Evolutionary conservation across 2,113 vertebrate species (phyloP).

Genomic region (Pangasianodon hypophthalmus): DNA sequence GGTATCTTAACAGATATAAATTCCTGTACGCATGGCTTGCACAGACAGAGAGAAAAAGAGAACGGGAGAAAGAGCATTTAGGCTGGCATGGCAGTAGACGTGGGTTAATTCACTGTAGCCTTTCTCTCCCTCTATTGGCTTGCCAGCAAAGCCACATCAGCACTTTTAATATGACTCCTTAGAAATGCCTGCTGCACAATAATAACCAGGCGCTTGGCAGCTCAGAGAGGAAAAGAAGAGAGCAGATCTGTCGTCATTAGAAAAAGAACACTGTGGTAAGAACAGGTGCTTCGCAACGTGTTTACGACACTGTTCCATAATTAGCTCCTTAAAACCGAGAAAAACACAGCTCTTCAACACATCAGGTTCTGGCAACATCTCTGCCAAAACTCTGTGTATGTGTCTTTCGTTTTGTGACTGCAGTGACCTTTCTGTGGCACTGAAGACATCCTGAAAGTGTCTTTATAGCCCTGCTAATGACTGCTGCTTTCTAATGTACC

Average conservation of each 20-base stretch:
- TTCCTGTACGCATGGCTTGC: neutral
- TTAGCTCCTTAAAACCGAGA: slow-evolving; percentile 18
- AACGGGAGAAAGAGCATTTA: neutral
- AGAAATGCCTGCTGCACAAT: slow-evolving; percentile 70
- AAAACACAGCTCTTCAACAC: neutral
- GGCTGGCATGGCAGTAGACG: slow-evolving; percentile 56
- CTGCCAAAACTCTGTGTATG: neutral
- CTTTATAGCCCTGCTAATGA: slow-evolving; percentile 37
- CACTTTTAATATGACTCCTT: slow-evolving; percentile 70
- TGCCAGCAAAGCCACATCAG: slow-evolving; percentile 71
- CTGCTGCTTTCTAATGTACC: neutral
- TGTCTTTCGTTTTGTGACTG: slow-evolving; percentile 7
- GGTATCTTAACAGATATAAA: neutral
- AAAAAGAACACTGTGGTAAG: slow-evolving; percentile 18
- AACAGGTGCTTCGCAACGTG: slow-evolving; percentile 39
- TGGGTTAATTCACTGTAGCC: slow-evolving; percentile 66
- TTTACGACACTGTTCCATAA: slow-evolving; percentile 31
- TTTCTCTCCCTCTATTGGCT: slow-evolving; percentile 50
- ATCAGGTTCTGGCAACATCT: slow-evolving; percentile 10
- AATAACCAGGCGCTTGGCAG: slow-evolving; percentile 63
- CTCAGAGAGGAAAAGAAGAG: slow-evolving; percentile 34
- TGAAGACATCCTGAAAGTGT: slow-evolving; percentile 25
- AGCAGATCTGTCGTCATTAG: slow-evolving; percentile 35
- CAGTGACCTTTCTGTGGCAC: slow-evolving; percentile 48
- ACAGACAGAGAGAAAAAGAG: neutral